A percentile compares a stretch with the other conserved stretches of the same genome.
Conservation (phyloP, 2,888 invertebrate genomes). For the Andrena trimmerana region DNA sequence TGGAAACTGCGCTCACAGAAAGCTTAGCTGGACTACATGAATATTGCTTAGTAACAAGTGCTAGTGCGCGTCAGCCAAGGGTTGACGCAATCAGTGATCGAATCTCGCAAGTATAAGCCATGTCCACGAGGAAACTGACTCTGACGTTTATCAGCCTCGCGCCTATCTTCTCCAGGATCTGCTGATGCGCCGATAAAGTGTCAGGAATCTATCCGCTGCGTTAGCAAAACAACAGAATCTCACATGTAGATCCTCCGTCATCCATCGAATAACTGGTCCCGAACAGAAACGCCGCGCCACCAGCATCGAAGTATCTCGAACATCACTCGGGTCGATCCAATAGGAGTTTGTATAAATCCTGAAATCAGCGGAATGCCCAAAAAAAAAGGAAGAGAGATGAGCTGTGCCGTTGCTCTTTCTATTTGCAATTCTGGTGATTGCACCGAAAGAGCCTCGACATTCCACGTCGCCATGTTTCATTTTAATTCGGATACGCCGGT, state of each 20-base stretch:
- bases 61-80: not conserved
- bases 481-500: slow-evolving; percentile 23
- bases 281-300: not conserved
- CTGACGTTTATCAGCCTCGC: not conserved
- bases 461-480: slow-evolving; percentile 20
- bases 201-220: no score
- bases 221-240: not conserved
- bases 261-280: not conserved
- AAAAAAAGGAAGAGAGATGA: not conserved
- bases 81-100: not conserved
- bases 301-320: not conserved
- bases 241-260: not conserved
- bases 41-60: not conserved
- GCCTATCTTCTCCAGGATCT: not conserved
- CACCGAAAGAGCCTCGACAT: not conserved
- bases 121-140: not conserved
- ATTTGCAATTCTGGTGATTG: not conserved
- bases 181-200: not conserved
- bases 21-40: no score
- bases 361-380: no score
- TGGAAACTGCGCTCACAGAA: no score
- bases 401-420: not conserved
- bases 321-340: not conserved
- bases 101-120: not conserved
- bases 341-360: not conserved